Evolutionary conservation across 2,888 invertebrate genomes (phyloP).

Genomic region (Neocrepidodera transversa): DNA sequence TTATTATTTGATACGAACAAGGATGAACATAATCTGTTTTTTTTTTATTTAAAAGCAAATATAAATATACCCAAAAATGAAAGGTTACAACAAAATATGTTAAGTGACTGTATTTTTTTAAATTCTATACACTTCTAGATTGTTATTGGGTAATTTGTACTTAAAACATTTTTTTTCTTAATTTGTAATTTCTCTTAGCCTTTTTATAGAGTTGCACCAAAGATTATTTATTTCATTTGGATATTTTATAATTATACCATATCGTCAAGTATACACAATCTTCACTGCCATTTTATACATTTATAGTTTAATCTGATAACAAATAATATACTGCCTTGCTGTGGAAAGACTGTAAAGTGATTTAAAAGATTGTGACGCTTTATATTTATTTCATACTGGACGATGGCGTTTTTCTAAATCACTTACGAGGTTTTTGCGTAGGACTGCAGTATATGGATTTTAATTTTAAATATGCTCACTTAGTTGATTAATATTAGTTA

Average conservation of each 20-base stretch:
- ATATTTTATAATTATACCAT: constrained; percentile 16
- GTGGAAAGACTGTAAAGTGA: no score
- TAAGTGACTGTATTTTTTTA: background rate
- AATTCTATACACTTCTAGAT: background rate
- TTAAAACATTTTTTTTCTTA: background rate
- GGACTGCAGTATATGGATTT: background rate
- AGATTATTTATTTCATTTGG: constrained; percentile 19
- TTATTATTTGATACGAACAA: no score
- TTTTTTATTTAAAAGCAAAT: no score
- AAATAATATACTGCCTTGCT: no score
- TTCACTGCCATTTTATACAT: constrained; percentile 35
- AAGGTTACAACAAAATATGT: no score
- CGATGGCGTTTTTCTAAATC: no score
- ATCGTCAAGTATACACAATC: constrained; percentile 12
- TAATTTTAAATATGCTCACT: constrained; percentile 3
- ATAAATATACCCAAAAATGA: no score
- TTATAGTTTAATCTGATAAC: constrained; percentile 10
- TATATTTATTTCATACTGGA: no score
- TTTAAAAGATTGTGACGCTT: no score
- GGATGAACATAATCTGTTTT: no score
- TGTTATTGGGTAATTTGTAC: background rate
- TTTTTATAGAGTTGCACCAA: constrained; percentile 21
- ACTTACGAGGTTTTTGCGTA: no score
- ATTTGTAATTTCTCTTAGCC: constrained; percentile 13
- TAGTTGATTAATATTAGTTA: constrained; percentile 19